Conservation (phyloP, 2,797 vertebrate species). For the Tolypeutes matacus region DNA sequence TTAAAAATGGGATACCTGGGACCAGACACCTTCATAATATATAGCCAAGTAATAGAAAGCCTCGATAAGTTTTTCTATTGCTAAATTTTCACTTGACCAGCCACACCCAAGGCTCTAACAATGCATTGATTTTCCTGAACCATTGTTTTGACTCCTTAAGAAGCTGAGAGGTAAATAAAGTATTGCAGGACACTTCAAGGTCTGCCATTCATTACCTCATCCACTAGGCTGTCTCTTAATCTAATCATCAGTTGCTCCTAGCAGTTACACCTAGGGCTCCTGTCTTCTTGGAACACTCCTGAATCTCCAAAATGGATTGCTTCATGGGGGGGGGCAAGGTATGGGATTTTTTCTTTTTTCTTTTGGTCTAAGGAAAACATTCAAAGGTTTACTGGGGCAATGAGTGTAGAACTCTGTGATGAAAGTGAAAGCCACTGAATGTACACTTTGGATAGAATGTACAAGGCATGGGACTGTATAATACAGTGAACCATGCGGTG, state of each 20-base stretch:
- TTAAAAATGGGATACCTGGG: neutral
- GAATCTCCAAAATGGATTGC: neutral
- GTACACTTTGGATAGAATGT: too few relatives aligned
- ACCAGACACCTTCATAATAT: neutral
- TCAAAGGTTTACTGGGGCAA: too few relatives aligned
- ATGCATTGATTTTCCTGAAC: neutral
- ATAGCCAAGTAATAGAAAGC: neutral
- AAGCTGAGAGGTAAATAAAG: neutral
- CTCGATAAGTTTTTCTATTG: neutral
- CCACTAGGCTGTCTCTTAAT: too few relatives aligned
- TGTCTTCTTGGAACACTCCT: neutral
- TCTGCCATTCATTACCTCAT: neutral
- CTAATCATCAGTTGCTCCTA: too few relatives aligned
- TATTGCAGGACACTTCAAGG: neutral
- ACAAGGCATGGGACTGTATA: too few relatives aligned
- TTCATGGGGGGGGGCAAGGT: neutral
- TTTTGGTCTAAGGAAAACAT: too few relatives aligned
- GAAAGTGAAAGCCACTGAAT: too few relatives aligned
- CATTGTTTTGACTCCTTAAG: neutral
- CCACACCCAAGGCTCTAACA: neutral
- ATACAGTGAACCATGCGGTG: too few relatives aligned
- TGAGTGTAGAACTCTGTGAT: too few relatives aligned
- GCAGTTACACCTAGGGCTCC: neutral
- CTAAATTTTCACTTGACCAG: neutral
- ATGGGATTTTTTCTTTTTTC: too few relatives aligned